phyloP scores from a whole-genome alignment of 2,888 invertebrate genomes.

The Netelia virgata region DNA sequence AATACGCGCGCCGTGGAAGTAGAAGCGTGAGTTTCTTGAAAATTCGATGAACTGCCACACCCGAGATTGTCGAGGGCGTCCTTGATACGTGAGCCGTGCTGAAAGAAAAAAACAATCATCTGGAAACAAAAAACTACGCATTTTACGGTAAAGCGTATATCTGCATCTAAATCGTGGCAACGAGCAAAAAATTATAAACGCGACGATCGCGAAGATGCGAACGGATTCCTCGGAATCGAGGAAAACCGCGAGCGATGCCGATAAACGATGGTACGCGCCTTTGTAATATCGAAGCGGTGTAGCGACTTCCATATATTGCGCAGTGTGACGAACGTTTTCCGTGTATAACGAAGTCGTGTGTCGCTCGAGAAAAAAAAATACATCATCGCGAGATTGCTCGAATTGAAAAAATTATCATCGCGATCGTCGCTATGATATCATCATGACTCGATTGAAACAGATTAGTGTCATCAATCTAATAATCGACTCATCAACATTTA shows the following conservation, averaged over 20 bases:
- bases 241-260: constrained; percentile 33
- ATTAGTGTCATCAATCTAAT: constrained; percentile 33
- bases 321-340: too few relatives aligned
- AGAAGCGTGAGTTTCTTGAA: constrained; percentile 25
- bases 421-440: background rate
- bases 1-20: constrained; percentile 22
- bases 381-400: too few relatives aligned
- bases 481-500: background rate
- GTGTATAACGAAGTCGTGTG: background rate
- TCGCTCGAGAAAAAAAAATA: too few relatives aligned
- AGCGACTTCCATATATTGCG: too few relatives aligned
- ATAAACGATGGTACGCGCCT: background rate
- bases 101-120: constrained; percentile 14
- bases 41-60: constrained; percentile 37
- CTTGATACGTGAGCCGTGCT: constrained; percentile 11
- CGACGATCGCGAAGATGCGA: background rate
- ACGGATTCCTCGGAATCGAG: constrained; percentile 22
- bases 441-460: constrained; percentile 1
- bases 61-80: constrained; percentile 29
- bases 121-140: background rate
- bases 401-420: background rate
- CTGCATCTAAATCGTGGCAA: background rate
- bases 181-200: background rate
- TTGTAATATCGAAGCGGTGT: too few relatives aligned
- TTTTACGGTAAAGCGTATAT: too few relatives aligned